Base-by-base conservation (phyloP, 2,797 vertebrate genomes). In the Notolabrus celidotus region DNA sequence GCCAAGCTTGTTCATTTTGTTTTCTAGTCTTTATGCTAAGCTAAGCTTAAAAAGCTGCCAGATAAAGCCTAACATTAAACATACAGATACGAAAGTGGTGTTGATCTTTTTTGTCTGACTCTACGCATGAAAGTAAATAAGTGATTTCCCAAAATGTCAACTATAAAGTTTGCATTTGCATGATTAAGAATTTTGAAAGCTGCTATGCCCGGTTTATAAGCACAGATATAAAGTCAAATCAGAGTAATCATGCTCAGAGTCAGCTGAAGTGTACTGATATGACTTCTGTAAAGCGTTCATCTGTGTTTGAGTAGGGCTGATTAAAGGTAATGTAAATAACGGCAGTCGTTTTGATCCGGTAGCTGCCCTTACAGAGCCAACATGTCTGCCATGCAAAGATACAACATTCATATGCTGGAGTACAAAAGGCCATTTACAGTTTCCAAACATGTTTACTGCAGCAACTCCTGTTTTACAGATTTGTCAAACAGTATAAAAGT, bases 371-470 rank as follows among this genome's bases (percentile, higher is more conserved):
- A 60, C 34, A 75, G 65, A 79, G 55, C 54, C 70, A 65, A 84
- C 53, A 53, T 19, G 57, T 71, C 60, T 22, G 7, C 42, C 45
- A 23, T 71, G 81, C 74, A 63, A 67, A 57, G 66, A 74, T 23
- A 66, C 74, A 77, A 91, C 89, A 93, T 90, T 93, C 91, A 88
- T 89, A 70, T 41, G 80, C 88, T 89, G 85, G 60, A 85, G 57
- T 75, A 89, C 22, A 89, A 91, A 93, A 85, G 75, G 80, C 81
- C 62, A 67, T 87, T 79, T 87, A 81, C 76, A 86, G 72, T 83
- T 70, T 84, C 70, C 73, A 71, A 41, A 84, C 22, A 23, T 60
- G 23, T 82, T 77, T 54, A 77, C 65, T 82, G 85, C 84, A 88
- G 75, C 81, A 71, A 59, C 67, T 69, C 41, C 62, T 46, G 71